Conservation (phyloP, 2,113 vertebrate genomes). For the Scolopax mira region DNA sequence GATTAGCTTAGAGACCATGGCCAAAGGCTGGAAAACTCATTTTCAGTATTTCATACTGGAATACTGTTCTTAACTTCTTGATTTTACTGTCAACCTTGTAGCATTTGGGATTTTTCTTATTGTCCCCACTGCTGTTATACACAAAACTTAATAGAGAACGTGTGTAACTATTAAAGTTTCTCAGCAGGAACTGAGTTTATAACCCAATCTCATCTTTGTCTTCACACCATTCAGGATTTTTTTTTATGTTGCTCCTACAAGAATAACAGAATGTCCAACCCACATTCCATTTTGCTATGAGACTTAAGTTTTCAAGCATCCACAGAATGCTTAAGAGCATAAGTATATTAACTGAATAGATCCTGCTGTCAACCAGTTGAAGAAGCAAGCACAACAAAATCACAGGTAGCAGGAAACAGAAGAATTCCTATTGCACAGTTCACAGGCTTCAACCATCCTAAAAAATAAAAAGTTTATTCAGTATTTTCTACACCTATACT, state of each 20-base stretch:
- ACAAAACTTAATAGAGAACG: not conserved
- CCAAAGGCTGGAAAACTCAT: not conserved
- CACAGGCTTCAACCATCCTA: not conserved
- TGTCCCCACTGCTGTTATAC: no score
- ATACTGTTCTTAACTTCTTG: not conserved
- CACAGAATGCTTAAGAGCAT: not conserved
- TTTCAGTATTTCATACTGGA: not conserved
- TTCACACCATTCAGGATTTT: not conserved
- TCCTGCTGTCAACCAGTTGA: not conserved
- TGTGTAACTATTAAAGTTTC: fast-evolving
- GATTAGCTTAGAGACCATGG: not conserved
- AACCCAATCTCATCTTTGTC: not conserved
- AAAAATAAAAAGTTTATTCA: not conserved
- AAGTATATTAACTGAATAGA: not conserved
- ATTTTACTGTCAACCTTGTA: not conserved
- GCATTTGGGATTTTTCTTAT: not conserved
- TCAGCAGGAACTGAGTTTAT: not conserved
- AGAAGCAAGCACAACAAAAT: not conserved
- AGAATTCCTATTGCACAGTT: not conserved
- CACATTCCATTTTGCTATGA: not conserved
- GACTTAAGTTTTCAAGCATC: not conserved
- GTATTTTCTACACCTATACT: not conserved
- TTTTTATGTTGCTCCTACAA: not conserved
- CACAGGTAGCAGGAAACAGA: not conserved
- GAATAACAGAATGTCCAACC: not conserved